Base-by-base conservation (phyloP, 2,113 vertebrate species). In the Plecturocebus donacophilus region DNA sequence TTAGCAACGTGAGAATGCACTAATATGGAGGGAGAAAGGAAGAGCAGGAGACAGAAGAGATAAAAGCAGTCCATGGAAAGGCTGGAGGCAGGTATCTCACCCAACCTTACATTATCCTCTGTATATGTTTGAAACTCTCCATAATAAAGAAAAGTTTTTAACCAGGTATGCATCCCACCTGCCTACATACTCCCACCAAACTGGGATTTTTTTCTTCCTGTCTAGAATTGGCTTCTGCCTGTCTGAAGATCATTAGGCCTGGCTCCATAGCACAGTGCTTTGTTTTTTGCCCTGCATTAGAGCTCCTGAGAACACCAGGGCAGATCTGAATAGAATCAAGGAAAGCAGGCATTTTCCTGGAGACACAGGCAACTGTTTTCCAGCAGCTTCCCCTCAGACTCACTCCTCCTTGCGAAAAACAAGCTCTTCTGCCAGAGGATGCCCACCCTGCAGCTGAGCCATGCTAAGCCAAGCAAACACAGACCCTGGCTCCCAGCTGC, bases 401-500 rank as follows among this genome's bases (percentile, higher is more conserved):
- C 30, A 20, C 23, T 40, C n/a, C 32, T 64, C 95, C 32, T 23
- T 10, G 27, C 5, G 4, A 8, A 32, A 21, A 32, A 30, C 19
- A 7, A 35, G 23, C n/a, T 75, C n/a, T 64, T 56, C 68, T 75
- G 40, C 54, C 64, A 68, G 61, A 23, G 4, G 20, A 49, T 7
- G 32, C 49, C 81, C 66, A 71, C 42, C n/a, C 45, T 23, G 17
- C 3, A 64, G 38, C 61, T 13, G 17, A 49, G 54, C 38, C 14
- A 84, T 0, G n/a, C 56, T 6, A 8, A 49, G 61, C 25, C 23
- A n/a, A 2, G 35, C 75, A 1, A 32, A 47, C 52, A 20, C 30
- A 82, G 94, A 19, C 38, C 96, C 64, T 1, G 6, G 70, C 87
- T 92, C 90, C 93, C 90, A 77, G 96, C 85, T 81, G 81, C 79